Evolutionary conservation across 2,888 invertebrate species (phyloP), one percentile per base, ranked within the genome.

Genomic region (Zootermopsis nevadensis): DNA sequence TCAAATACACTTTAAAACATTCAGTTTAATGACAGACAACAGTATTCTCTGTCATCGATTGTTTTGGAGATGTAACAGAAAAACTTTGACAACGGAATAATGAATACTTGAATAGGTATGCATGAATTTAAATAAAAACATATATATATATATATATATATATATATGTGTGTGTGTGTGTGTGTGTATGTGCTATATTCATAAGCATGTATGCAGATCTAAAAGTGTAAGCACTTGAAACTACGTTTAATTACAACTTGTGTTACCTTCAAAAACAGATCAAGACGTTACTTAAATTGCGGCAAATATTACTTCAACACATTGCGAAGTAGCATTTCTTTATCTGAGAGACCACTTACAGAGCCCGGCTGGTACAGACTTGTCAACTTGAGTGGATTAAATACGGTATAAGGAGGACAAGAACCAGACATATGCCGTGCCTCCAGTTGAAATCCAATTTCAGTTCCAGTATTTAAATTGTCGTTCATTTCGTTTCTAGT

Each of bases 81-180:
- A n/a, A n/a, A n/a, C n/a, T n/a, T n/a, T n/a, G n/a, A n/a, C n/a
- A n/a, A n/a, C n/a, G n/a, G n/a, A n/a, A n/a, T n/a, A n/a, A n/a
- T n/a, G n/a, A n/a, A n/a, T n/a, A n/a, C n/a, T n/a, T n/a, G n/a
- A n/a, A 53, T 53, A 53, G 10, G 12, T 53, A 53, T 53, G 22
- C 22, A 53, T 53, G 22, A 15, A 53, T 53, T 15, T 53, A 22
- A 15, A 53, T 53, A 53, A 15, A 22, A 15, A 53, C 22, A 53
- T 53, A 53, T 53, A 60, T 60, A 53, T 53, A 53, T 53, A 53
- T 53, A 53, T 53, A 53, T 53, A 53, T 53, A 53, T 53, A 53
- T 53, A 53, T 53, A 53, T 53, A 53, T 53, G 22, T 53, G 22
- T 53, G 22, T 53, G 22, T 53, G 22, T 53, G 22, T 53, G 22